phyloP scores from a whole-genome alignment of 2,113 vertebrate species.

The Sula dactylatra region DNA sequence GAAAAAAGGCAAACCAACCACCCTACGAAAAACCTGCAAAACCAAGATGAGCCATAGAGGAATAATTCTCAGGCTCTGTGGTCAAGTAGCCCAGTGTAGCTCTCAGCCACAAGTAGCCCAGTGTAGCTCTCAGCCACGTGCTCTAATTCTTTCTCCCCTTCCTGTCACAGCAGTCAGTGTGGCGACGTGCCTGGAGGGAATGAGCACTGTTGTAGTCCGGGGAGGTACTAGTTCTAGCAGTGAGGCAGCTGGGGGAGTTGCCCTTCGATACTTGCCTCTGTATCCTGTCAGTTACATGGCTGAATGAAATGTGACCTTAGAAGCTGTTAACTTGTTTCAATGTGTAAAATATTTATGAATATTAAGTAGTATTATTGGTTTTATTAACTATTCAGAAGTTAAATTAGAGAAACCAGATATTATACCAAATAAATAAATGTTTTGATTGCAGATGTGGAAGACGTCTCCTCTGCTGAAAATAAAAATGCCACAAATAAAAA shows the following conservation, averaged over 20 bases:
- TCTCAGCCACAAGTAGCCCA: not conserved
- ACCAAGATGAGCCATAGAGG: not conserved
- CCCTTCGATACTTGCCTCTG: not conserved
- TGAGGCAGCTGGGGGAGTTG: not conserved
- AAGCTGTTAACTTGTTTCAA: not conserved
- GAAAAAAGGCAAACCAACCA: not conserved
- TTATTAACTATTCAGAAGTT: not conserved
- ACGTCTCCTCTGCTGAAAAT: not conserved
- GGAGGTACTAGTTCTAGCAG: too few species aligned
- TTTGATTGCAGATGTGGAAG: not conserved
- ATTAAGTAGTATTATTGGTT: not conserved
- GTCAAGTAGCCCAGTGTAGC: not conserved
- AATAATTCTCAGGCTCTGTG: not conserved
- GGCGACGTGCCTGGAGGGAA: not conserved
- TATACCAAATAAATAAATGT: not conserved
- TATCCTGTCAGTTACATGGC: not conserved
- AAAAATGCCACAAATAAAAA: not conserved
- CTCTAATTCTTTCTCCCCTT: not conserved
- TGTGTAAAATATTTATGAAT: not conserved
- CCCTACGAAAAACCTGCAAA: not conserved
- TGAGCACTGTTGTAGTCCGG: too few species aligned
- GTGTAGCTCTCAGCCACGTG: not conserved
- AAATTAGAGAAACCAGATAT: not conserved
- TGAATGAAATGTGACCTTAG: not conserved
- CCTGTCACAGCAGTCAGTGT: not conserved